Conservation (phyloP, 2,888 invertebrate species). For the Ptilodon capucinus region DNA sequence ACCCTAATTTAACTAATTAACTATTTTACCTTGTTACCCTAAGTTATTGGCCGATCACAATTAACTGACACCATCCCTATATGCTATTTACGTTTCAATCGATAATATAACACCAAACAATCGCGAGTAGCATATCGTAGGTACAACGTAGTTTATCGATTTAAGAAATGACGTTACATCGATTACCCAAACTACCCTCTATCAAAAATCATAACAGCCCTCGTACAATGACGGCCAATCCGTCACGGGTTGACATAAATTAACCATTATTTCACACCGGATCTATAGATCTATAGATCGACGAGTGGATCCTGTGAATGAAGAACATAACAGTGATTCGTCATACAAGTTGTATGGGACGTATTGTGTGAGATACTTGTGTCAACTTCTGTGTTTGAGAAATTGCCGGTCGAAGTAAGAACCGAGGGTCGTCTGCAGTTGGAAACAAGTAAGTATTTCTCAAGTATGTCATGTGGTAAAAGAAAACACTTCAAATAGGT, state of each 20-base stretch:
- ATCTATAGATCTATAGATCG: conserved; percentile 30
- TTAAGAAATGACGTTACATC: conserved; percentile 29
- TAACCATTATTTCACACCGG: conserved; percentile 46
- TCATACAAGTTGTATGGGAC: conserved; percentile 39
- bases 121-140: no score
- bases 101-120: no score
- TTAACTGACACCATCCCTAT: no score
- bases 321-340: conserved; percentile 40
- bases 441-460: not conserved
- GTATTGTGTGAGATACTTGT: conserved; percentile 13
- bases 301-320: conserved; percentile 17
- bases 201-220: conserved; percentile 32
- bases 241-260: conserved; percentile 53
- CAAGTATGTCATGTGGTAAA: not conserved
- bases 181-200: conserved; percentile 31
- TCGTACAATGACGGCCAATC: conserved; percentile 40
- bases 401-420: conserved; percentile 30
- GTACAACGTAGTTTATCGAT: conserved; percentile 32
- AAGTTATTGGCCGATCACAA: no score
- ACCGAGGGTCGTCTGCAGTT: conserved; percentile 23
- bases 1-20: no score
- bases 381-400: conserved; percentile 28
- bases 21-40: no score
- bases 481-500: not conserved
- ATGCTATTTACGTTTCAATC: no score